Conservation (phyloP, 2,888 invertebrate genomes). For the Cheiracanthium punctorium region DNA sequence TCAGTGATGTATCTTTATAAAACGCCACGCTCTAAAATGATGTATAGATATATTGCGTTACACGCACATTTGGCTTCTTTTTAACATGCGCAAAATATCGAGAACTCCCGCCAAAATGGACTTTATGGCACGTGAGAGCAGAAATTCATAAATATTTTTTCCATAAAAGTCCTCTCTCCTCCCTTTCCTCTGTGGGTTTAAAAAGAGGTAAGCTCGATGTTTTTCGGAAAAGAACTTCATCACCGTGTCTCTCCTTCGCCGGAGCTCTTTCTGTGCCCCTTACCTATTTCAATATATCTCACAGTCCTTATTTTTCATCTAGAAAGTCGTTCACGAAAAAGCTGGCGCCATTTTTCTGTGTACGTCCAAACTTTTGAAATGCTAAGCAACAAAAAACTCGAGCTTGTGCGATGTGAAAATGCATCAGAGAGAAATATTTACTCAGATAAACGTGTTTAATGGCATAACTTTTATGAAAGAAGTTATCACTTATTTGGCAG, state of each 20-base stretch:
- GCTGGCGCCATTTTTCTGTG: background rate
- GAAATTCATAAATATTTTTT: constrained; percentile 10
- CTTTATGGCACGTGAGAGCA: background rate
- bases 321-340: background rate
- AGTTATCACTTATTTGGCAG: too few relatives aligned
- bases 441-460: too few relatives aligned
- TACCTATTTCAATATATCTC: background rate
- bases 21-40: background rate
- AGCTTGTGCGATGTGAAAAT: background rate
- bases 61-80: background rate
- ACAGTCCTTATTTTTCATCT: background rate
- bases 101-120: background rate
- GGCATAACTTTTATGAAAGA: too few relatives aligned
- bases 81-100: constrained; percentile 2
- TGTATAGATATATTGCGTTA: background rate
- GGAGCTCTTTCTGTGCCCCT: background rate
- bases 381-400: background rate
- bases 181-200: background rate
- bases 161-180: background rate
- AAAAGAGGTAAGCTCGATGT: background rate
- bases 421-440: too few relatives aligned
- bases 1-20: too few relatives aligned
- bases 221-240: background rate
- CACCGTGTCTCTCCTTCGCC: background rate
- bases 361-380: background rate